Conservation (phyloP, 2,113 vertebrate species). For the Myxocyprinus asiaticus region DNA sequence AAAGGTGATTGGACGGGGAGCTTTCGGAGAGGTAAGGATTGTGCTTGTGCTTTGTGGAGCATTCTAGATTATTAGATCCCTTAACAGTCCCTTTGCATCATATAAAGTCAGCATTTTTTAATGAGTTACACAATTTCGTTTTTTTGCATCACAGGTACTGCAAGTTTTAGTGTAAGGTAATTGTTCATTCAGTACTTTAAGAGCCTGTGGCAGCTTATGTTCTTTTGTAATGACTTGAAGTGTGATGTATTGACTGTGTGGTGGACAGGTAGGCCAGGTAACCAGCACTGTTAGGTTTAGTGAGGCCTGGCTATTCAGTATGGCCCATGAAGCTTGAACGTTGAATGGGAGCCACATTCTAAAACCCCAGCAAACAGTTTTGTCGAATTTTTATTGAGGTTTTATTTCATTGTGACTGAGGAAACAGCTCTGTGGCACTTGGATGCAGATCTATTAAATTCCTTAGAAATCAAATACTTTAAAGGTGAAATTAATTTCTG, state of each 20-base stretch:
- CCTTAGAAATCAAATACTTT: not conserved
- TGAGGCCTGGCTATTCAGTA: not conserved
- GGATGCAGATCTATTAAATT: not conserved
- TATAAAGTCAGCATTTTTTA: conserved; percentile 12
- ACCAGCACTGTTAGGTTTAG: conserved; percentile 23
- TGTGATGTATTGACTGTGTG: conserved; percentile 30
- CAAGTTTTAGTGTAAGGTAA: not conserved
- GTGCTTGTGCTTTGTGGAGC: not conserved
- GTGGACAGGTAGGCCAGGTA: conserved; percentile 41
- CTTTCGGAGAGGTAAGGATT: conserved; percentile 92
- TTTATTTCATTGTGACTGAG: conserved; percentile 38
- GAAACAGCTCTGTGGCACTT: not conserved
- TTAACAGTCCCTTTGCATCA: not conserved
- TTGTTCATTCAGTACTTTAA: conserved; percentile 13
- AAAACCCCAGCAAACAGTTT: conserved; percentile 27
- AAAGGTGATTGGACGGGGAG: conserved; percentile 98
- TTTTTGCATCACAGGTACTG: not conserved
- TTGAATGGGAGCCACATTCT: conserved; percentile 28
- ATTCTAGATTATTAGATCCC: not conserved
- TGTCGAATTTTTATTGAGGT: conserved; percentile 26
- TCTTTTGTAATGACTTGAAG: conserved; percentile 38
- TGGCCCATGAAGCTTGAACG: conserved; percentile 8
- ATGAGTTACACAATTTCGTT: not conserved
- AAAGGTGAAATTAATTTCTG: not conserved
- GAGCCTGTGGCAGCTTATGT: conserved; percentile 17